Conservation (phyloP, 2,113 vertebrate species). For the Lagopus muta region DNA sequence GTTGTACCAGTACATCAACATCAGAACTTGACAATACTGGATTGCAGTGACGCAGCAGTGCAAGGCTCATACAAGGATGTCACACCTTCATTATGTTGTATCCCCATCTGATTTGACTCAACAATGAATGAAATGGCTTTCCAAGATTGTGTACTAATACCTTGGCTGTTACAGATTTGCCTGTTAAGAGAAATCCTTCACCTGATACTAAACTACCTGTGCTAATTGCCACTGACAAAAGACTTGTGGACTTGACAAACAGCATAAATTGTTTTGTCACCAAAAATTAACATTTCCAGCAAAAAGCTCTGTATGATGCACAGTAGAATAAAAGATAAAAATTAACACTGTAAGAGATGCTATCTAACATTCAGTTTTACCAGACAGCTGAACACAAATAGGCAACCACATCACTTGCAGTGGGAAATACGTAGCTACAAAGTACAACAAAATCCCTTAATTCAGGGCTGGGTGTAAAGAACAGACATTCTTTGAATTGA, state of each 20-base stretch:
- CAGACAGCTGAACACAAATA: slow-evolving; percentile 20
- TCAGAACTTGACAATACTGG: not conserved
- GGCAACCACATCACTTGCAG: not conserved
- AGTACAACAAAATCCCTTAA: not conserved
- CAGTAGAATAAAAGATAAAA: not conserved
- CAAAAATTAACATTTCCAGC: not conserved
- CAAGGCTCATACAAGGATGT: not conserved
- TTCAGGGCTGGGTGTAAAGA: not conserved
- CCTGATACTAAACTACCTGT: not conserved
- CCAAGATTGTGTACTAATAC: not conserved
- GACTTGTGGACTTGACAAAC: not conserved
- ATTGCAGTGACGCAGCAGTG: not conserved
- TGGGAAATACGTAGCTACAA: not conserved
- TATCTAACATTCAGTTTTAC: not conserved
- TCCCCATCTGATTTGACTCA: not conserved
- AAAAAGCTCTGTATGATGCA: not conserved
- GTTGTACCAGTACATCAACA: not conserved
- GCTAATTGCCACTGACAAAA: not conserved
- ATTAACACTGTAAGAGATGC: not conserved
- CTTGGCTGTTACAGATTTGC: not conserved
- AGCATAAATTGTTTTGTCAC: not conserved
- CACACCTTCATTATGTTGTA: not conserved
- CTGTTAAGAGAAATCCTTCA: not conserved
- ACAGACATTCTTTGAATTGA: not conserved
- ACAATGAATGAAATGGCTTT: not conserved